Evolutionary conservation across 1,140 invertebrate species (phyloP), one percentile per base, ranked within the genome.

Genomic region (Lepidotrigona ventralis): DNA sequence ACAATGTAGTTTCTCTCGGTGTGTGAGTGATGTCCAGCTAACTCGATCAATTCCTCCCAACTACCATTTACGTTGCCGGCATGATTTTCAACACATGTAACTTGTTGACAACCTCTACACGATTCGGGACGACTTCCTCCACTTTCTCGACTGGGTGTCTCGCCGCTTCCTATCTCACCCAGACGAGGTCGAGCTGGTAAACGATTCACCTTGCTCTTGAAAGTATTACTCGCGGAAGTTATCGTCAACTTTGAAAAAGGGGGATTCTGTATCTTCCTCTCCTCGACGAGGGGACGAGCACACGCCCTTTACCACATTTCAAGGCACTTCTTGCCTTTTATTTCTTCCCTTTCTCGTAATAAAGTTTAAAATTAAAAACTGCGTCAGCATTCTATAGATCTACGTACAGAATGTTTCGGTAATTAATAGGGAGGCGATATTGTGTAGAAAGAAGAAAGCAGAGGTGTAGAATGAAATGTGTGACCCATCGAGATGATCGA

Each of bases 121-220:
- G 79, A 66, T 66, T 46, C 64, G 11, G 23, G 26, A 66, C 79
- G 56, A 83, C 81, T 83, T 76, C 19, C 72, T 69, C 46, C 33
- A n/a, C 54, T 83, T 83, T 79, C 80, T 56, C 80, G 64, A 74
- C 68, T 21, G 51, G 53, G 33, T 60, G 66, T 15, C 58, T 58
- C 26, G 73, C 29, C n/a, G 72, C 60, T 23, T 54, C 26, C 56
- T 64, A 71, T 79, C 75, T 79, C 75, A 3, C 3, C 9, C 33
- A 56, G 53, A 58, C 26, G 51, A 53, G 54, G 54, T 83, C 54
- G 74, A 17, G 23, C n/a, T n/a, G 29, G 53, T 56, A 54, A 77
- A 58, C 64, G 54, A 29, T 79, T 79, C 68, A 83, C 81, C 75
- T 83, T 83, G 81, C 75, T 78, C 81, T 83, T 79, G 75, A 83